phyloP scores from a whole-genome alignment of 1,140 invertebrate species.

The Papilio aristodemus region DNA sequence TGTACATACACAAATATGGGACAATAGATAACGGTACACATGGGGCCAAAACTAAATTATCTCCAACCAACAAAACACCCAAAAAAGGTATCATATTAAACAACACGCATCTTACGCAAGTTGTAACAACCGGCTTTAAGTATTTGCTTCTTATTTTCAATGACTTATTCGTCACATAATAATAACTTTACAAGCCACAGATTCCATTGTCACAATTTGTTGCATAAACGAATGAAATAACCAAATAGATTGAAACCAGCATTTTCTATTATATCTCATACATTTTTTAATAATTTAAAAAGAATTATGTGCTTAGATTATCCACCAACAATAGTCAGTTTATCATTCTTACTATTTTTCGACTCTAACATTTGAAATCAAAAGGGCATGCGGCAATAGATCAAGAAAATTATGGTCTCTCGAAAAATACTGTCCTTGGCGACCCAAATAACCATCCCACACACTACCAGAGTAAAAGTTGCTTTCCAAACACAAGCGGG shows the following conservation, averaged over 20 bases:
- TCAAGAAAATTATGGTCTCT: conserved; percentile 55
- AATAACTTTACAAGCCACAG: conserved; percentile 20
- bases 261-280: conserved; percentile 15
- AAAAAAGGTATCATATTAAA: conserved; percentile 13
- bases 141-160: conserved; percentile 8
- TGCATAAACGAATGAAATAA: conserved; percentile 31
- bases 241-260: neutral
- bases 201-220: conserved; percentile 30
- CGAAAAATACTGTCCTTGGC: conserved; percentile 56
- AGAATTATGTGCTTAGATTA: conserved; percentile 31
- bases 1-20: conserved; percentile 15
- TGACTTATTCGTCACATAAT: conserved; percentile 18
- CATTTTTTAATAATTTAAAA: conserved; percentile 30
- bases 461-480: conserved; percentile 60
- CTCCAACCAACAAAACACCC: conserved; percentile 17
- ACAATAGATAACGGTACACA: conserved; percentile 30
- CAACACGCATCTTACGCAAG: conserved; percentile 20
- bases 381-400: conserved; percentile 52
- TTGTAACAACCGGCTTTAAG: neutral
- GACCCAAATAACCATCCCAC: conserved; percentile 64
- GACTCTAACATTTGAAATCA: conserved; percentile 34
- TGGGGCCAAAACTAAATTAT: conserved; percentile 8
- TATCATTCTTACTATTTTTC: conserved; percentile 30
- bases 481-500: conserved; percentile 69
- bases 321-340: conserved; percentile 24